Evolutionary conservation across 2,797 vertebrate genomes (phyloP).

Genomic region (Fringilla coelebs): DNA sequence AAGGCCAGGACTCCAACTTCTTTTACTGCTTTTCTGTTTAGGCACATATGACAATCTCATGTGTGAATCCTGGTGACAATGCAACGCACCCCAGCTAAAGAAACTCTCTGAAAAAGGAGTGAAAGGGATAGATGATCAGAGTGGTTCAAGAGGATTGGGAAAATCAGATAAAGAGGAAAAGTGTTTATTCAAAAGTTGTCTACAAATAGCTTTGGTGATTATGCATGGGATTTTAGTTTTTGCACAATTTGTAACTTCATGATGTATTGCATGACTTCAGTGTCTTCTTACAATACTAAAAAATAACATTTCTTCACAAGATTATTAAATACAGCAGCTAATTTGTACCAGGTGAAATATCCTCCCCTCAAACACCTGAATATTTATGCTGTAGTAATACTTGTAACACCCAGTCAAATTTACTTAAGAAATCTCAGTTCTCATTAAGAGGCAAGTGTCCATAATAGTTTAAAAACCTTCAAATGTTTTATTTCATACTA

Average conservation of each 20-base stretch:
- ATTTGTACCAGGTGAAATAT: background rate
- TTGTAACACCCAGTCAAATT: background rate
- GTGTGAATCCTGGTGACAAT: background rate
- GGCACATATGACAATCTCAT: background rate
- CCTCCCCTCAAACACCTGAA: background rate
- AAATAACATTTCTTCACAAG: background rate
- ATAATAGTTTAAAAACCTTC: background rate
- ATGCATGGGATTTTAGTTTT: background rate
- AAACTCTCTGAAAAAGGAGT: background rate
- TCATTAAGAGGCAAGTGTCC: background rate
- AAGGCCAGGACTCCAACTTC: background rate
- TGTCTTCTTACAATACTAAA: background rate
- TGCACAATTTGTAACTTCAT: background rate
- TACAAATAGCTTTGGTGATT: background rate
- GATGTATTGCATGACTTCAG: background rate
- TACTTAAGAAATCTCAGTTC: background rate
- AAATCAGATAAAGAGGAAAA: background rate
- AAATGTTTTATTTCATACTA: background rate
- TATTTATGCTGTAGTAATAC: background rate
- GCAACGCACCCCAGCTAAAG: background rate
- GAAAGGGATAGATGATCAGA: background rate
- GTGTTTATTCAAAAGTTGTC: background rate
- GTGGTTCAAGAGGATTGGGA: background rate
- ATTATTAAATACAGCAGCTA: background rate
- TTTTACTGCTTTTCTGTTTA: background rate